Evolutionary conservation across 2,888 invertebrate species (phyloP).

Genomic region (Stenodera caucasica): DNA sequence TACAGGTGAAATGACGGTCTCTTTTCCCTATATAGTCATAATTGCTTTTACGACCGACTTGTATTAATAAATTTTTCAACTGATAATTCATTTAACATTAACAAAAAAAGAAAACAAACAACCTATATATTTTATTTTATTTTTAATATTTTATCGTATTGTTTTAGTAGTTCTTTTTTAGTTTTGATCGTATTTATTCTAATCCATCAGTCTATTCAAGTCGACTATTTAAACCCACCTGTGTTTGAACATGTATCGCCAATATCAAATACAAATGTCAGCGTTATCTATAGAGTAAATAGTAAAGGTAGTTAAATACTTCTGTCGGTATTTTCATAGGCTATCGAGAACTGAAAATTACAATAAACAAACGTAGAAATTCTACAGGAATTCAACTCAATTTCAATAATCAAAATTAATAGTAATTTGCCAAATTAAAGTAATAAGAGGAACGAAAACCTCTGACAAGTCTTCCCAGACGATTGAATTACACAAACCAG

Average conservation of each 20-base stretch:
- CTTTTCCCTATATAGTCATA: background rate
- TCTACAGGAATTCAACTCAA: background rate
- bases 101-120: too few species aligned
- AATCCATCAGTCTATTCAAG: background rate
- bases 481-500: constrained; percentile 1
- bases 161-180: too few species aligned
- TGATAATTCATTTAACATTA: background rate
- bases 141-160: too few species aligned
- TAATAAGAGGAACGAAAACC: background rate
- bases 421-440: background rate
- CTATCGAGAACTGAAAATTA: too few species aligned
- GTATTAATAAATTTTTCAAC: constrained; percentile 2
- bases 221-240: background rate
- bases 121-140: too few species aligned
- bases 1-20: background rate
- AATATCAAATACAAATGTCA: background rate
- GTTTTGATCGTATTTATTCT: background rate
- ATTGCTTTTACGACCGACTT: background rate
- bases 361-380: too few species aligned
- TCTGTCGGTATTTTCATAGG: background rate
- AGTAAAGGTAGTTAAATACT: background rate
- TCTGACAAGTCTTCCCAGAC: background rate
- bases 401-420: constrained; percentile 2
- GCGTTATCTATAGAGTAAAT: background rate
- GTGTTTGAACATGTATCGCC: constrained; percentile 2